Conservation (phyloP, 2,888 invertebrate species). For the Hyposoter dolosus region DNA sequence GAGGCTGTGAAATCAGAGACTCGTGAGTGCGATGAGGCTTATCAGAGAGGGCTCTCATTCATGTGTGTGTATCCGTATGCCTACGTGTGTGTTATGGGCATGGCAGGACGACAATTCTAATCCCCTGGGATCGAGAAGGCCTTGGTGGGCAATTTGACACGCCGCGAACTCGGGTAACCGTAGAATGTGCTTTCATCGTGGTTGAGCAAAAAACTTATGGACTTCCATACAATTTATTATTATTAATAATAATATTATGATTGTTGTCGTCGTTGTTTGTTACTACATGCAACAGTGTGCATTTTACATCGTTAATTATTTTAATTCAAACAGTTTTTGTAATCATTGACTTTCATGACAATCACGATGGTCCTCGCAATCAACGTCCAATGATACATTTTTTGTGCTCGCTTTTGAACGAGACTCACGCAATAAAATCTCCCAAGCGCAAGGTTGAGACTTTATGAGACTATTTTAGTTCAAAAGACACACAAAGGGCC, state of each 20-base stretch:
- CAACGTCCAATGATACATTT: not conserved
- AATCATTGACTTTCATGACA: not conserved
- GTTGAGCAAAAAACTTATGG: constrained; percentile 38
- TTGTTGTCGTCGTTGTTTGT: too few relatives aligned
- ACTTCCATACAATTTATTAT: constrained; percentile 3
- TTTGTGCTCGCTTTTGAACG: not conserved
- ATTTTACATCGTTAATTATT: not conserved
- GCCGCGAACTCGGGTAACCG: constrained; percentile 51
- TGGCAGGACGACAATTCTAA: constrained; percentile 56
- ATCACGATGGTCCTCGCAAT: not conserved
- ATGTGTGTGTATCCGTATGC: not conserved
- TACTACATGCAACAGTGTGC: not conserved
- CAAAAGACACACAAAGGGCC: not conserved
- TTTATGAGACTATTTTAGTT: not conserved
- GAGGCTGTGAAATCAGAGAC: constrained; percentile 66
- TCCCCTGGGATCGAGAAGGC: constrained; percentile 62
- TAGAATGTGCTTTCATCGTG: constrained; percentile 47
- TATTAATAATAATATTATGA: not conserved
- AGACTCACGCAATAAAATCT: not conserved
- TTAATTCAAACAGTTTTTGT: not conserved
- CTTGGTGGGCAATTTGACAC: constrained; percentile 65
- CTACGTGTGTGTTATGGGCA: constrained; percentile 1
- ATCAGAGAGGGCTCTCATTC: constrained; percentile 28
- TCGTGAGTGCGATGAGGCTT: constrained; percentile 61
- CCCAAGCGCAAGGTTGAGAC: not conserved